Evolutionary conservation across 1,140 invertebrate species (phyloP).

Genomic region (Theocolax elegans): DNA sequence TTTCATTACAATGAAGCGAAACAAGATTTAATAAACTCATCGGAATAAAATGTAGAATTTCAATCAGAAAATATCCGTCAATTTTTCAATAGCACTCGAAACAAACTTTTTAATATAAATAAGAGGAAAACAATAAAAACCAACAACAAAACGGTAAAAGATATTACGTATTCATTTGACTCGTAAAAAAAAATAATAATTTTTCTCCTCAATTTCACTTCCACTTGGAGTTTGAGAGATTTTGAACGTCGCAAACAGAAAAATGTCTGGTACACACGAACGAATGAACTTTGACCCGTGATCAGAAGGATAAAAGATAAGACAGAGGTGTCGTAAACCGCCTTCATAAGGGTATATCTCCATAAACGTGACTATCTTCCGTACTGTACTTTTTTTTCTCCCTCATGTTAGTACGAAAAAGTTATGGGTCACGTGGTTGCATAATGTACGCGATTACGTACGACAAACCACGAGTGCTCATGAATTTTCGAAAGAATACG

Average conservation of each 20-base stretch:
- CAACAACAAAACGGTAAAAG: too few species aligned
- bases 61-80: too few species aligned
- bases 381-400: conserved; percentile 3
- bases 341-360: conserved; percentile 17
- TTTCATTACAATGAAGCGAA: background rate
- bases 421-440: conserved; percentile 1
- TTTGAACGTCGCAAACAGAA: background rate
- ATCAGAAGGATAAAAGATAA: conserved; percentile 7
- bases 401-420: background rate
- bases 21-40: too few species aligned
- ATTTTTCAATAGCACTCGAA: too few species aligned
- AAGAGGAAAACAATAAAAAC: too few species aligned
- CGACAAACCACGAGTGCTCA: background rate
- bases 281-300: background rate
- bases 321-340: conserved; percentile 9
- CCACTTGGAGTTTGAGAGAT: too few species aligned
- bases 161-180: too few species aligned
- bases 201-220: too few species aligned
- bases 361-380: conserved; percentile 5
- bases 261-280: background rate
- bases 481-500: background rate
- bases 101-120: too few species aligned
- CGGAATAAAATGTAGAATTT: too few species aligned
- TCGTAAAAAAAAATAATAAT: too few species aligned
- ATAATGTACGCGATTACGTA: conserved; percentile 19